A percentile compares a stretch with the other conserved stretches of the same genome.
Evolutionary conservation across 2,888 invertebrate genomes (phyloP).

Genomic region (Lycaena phlaeas): DNA sequence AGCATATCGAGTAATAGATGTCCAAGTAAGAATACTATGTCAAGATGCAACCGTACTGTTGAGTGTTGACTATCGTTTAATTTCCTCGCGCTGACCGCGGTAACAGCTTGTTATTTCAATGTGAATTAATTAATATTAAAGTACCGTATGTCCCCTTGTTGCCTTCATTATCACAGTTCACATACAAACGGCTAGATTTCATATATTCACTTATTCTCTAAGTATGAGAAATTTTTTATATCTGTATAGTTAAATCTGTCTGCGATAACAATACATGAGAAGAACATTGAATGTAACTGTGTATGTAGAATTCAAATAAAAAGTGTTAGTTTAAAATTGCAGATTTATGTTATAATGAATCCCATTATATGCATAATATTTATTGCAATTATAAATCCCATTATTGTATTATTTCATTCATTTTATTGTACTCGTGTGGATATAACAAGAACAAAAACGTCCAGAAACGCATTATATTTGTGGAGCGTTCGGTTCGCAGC

Average conservation of each 20-base stretch:
- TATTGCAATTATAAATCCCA: too few species aligned
- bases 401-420: too few species aligned
- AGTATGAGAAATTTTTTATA: not conserved
- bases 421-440: too few species aligned
- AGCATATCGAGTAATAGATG: constrained; percentile 9
- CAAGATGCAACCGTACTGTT: constrained; percentile 33
- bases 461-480: constrained; percentile 19
- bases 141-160: constrained; percentile 3
- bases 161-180: constrained; percentile 7
- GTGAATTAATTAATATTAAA: constrained; percentile 15
- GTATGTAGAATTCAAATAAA: too few species aligned
- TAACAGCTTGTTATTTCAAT: constrained; percentile 51
- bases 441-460: constrained; percentile 8
- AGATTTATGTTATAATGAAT: too few species aligned
- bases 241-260: too few species aligned
- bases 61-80: constrained; percentile 43
- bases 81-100: constrained; percentile 49
- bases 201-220: not conserved
- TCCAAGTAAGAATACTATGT: constrained; percentile 31
- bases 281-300: too few species aligned
- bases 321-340: too few species aligned
- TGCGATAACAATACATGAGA: too few species aligned
- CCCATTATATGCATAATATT: too few species aligned
- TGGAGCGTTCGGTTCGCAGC: constrained; percentile 10
- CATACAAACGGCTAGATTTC: not conserved